Evolutionary conservation across 1,140 invertebrate genomes (phyloP), one percentile per base, ranked within the genome.

Genomic region (Leptinotarsa texana): DNA sequence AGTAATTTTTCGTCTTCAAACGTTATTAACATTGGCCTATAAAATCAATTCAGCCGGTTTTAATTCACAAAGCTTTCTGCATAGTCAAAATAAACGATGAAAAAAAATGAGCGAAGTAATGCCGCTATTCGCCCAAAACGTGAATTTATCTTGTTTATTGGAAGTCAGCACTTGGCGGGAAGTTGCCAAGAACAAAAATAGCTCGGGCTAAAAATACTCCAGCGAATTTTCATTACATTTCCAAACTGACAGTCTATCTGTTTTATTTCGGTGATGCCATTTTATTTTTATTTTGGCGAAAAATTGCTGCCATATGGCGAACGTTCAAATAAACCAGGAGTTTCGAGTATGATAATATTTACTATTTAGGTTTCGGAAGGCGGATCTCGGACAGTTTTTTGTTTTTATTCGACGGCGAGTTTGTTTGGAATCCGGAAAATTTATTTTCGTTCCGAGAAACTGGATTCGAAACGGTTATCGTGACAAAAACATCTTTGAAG

Each of bases 191-290:
- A n/a, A 33, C 65, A 24, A 67, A 67, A 67, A 67, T 67, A 67
- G 33, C 65, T 11, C 65, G 65, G 33, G 51, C 51, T 57, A 57
- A 57, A 67, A 24, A 67, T 67, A 24, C 65, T 6, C 3, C 0
- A 67, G 65, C 65, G 33, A 33, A 57, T 57, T 57, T 57, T 57
- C 51, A 57, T 57, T 57, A 57, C 51, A 57, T 57, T 57, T 57
- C 51, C 51, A 57, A 57, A 6, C 63, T 21, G 63, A 48, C 68
- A 49, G 42, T 48, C 33, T 69, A 69, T 69, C 68, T 69, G 68
- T 22, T 69, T 69, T 69, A 69, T 69, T 69, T 69, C 68, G 22
- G 68, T 69, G n/a, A 47, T 11, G 48, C 42, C 48, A 69, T 69
- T 69, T 69, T 69, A 69, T 69, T 69, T 69, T 69, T 49, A 49